These are phyloP conservation scores for Microplitis manilae DNA, from an alignment of 2,888 invertebrate species.

Conservation along the genomic window DNA sequence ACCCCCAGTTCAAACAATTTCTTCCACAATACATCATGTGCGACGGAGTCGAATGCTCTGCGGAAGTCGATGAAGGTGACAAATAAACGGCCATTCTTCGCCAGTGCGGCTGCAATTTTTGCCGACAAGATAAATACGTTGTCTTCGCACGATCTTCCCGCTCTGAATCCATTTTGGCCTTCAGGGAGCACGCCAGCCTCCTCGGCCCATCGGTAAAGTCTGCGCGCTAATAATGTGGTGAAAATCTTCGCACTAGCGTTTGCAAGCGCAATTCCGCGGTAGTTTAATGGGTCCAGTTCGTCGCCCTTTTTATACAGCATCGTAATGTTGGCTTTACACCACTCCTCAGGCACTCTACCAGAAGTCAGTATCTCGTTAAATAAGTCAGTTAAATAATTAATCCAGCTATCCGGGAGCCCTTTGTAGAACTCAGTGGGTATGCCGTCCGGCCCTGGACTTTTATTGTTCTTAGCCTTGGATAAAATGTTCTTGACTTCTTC, in stretches of 20 bases:
- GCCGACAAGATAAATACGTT: slow-evolving; percentile 42
- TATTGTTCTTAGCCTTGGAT: neutral
- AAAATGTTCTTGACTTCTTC: too few relatives aligned
- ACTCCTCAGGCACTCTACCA: slow-evolving; percentile 44
- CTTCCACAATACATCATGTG: slow-evolving; percentile 22
- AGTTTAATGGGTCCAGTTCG: slow-evolving; percentile 44
- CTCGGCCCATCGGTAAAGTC: slow-evolving; percentile 45
- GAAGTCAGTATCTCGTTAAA: slow-evolving; percentile 45
- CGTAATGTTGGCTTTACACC: slow-evolving; percentile 34
- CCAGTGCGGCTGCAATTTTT: neutral
- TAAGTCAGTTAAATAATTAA: slow-evolving; percentile 21
- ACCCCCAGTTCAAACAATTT: slow-evolving; percentile 35
- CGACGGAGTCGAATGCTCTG: slow-evolving; percentile 31
- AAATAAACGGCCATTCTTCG: slow-evolving; percentile 20
- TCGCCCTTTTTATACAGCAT: slow-evolving; percentile 45
- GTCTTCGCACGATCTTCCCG: slow-evolving; percentile 42
- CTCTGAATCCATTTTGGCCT: slow-evolving; percentile 46
- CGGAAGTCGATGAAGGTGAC: slow-evolving; percentile 31
- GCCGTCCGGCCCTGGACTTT: slow-evolving; percentile 29
- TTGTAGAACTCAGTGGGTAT: slow-evolving; percentile 21
- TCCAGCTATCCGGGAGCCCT: neutral
- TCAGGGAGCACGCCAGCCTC: slow-evolving; percentile 41
- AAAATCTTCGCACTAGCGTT: slow-evolving; percentile 49
- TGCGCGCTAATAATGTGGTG: slow-evolving; percentile 46
- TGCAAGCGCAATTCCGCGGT: slow-evolving; percentile 47